Conservation (phyloP, 1,140 invertebrate species). For the Pristionchus pacificus region DNA sequence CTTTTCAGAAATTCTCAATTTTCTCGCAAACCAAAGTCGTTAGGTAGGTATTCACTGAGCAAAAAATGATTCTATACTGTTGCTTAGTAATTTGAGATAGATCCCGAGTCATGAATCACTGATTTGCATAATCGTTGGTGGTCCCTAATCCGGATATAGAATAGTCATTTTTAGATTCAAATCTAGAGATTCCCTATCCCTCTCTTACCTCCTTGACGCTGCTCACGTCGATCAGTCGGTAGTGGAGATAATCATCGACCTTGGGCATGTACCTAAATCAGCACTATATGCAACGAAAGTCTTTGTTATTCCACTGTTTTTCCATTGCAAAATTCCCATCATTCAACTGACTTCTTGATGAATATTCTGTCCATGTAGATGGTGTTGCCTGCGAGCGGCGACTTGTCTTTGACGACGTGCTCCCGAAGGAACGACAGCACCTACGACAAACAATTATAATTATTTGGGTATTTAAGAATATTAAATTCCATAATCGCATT, state of each 20-base stretch:
- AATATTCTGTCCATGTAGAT: conserved; percentile 80
- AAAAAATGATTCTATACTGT: background rate
- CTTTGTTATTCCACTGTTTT: background rate
- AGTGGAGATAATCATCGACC: conserved; percentile 77
- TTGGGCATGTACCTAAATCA: conserved; percentile 67
- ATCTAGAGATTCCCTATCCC: conserved; percentile 57
- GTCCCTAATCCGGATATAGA: too few species aligned
- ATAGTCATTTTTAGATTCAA: too few species aligned
- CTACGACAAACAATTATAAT: background rate
- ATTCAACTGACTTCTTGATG: conserved; percentile 62
- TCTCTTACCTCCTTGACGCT: conserved; percentile 75
- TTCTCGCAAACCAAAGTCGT: too few species aligned
- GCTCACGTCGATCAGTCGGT: conserved; percentile 87
- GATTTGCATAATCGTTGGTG: too few species aligned
- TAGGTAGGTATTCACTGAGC: too few species aligned
- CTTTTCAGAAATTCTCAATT: too few species aligned
- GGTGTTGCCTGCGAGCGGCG: conserved; percentile 82
- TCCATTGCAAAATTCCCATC: background rate
- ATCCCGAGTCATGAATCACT: too few species aligned
- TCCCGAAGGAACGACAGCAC: conserved; percentile 66
- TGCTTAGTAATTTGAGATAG: background rate
- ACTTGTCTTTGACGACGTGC: conserved; percentile 65
- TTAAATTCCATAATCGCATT: too few species aligned
- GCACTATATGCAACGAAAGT: too few species aligned
- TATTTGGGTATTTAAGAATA: too few species aligned